These are phyloP conservation scores for Pterocles orientalis DNA, from an alignment of 2,113 vertebrate genomes.

Conservation along the genomic window DNA sequence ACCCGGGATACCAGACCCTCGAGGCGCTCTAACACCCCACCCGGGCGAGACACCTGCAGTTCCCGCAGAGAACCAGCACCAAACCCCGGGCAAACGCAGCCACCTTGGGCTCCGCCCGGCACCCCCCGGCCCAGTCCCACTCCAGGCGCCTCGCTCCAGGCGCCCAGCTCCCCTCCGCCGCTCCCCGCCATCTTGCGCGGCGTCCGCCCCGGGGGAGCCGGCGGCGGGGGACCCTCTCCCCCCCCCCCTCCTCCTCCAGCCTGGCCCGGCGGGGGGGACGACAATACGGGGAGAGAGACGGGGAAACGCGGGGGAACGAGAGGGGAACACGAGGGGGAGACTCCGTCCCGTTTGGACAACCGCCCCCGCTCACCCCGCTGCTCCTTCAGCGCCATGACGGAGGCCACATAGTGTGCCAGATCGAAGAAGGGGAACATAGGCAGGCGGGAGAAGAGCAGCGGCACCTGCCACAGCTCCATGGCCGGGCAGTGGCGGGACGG, in stretches of 20 bases:
- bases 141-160: neutral
- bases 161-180: neutral
- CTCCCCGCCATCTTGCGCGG: neutral
- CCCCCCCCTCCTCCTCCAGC: too few species aligned
- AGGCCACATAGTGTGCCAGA: conserved; percentile 89
- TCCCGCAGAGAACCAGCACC: neutral
- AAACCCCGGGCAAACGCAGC: neutral
- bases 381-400: conserved; percentile 86
- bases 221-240: too few species aligned
- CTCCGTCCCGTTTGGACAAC: neutral
- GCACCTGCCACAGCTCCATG: conserved; percentile 72
- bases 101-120: too few species aligned
- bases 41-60: neutral
- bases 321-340: too few species aligned
- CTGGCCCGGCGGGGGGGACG: too few species aligned
- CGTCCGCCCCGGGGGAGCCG: neutral
- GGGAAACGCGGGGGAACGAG: neutral
- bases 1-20: too few species aligned
- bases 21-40: too few species aligned
- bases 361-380: conserved; percentile 83
- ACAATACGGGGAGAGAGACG: neutral
- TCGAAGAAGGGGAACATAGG: conserved; percentile 95
- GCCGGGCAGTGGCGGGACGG: neutral
- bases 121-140: too few species aligned
- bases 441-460: conserved; percentile 82